phyloP scores from a whole-genome alignment of 2,888 invertebrate genomes.

The Drosophila algonquin region DNA sequence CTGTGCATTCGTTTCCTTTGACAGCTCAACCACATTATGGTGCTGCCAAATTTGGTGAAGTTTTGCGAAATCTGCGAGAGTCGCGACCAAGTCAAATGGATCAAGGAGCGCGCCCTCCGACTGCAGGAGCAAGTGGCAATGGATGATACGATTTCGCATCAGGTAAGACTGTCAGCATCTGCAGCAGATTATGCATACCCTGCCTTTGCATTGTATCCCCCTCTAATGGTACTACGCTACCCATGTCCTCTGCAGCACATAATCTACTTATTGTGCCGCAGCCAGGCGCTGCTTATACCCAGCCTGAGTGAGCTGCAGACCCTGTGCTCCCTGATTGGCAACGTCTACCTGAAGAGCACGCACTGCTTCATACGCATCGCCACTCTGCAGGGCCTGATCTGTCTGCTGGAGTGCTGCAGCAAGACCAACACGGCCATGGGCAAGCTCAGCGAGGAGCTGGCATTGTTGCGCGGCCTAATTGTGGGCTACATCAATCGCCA shows the following conservation, averaged over 20 bases:
- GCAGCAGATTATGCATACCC: not conserved
- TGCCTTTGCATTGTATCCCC: constrained; percentile 10
- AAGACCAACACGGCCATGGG: constrained; percentile 84
- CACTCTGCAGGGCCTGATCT: constrained; percentile 83
- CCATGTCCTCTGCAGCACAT: constrained; percentile 76
- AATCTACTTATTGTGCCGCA: constrained; percentile 84
- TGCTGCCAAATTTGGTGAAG: constrained; percentile 88
- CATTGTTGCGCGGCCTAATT: constrained; percentile 83
- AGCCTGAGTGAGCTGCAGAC: constrained; percentile 82
- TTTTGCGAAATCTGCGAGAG: constrained; percentile 92
- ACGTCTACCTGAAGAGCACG: constrained; percentile 83
- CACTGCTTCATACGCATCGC: constrained; percentile 84
- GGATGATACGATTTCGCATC: constrained; percentile 91
- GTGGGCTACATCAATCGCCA: constrained; percentile 83
- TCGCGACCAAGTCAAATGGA: constrained; percentile 91
- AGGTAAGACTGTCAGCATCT: constrained; percentile 77
- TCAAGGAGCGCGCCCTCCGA: constrained; percentile 89
- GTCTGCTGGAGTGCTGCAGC: constrained; percentile 83
- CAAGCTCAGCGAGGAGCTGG: constrained; percentile 83
- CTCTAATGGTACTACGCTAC: not conserved
- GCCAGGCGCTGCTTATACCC: constrained; percentile 83
- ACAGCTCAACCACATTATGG: constrained; percentile 85
- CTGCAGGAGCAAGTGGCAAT: constrained; percentile 87
- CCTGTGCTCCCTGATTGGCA: constrained; percentile 82
- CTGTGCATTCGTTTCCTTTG: constrained; percentile 16